Evolutionary conservation across 1,140 invertebrate species (phyloP), one percentile per base, ranked within the genome.

Genomic region (Hestina assimilis): DNA sequence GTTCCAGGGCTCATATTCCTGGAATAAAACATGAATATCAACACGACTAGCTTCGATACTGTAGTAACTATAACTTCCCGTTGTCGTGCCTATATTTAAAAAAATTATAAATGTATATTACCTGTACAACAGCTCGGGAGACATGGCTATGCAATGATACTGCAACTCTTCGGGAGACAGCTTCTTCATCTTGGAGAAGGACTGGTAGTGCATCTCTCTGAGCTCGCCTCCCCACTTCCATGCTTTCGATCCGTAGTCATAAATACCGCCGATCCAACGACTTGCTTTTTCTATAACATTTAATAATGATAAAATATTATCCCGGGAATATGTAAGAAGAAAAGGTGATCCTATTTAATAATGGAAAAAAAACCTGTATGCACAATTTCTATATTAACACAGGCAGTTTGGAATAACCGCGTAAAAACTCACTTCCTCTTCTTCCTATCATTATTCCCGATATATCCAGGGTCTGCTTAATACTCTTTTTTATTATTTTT

Each of bases 191-290:
- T 89, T 90, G 20, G 85, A 90, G 78, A 94, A 93, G 71, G 91
- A 93, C 69, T 92, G 90, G 79, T 93, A 93, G 48, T 80, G 79
- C 69, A 94, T 90, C 66, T 84, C 82, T 11, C 90, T 85, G 21
- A 93, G 92, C 31, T 92, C 91, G 2, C 90, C 89, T 1, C 92
- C 93, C 94, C 94, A 95, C 66, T 92, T 91, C 94, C 94, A 95
- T 1, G 89, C 73, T 63, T 89, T 89, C 53, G 90, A 78, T 21
- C 89, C 81, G 91, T 92, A 93, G 81, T 95, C 92, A 73, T 92
- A 95, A 33, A 93, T 91, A 3, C 93, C 93, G 5, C 93, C 94
- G 58, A 95, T 93, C 94, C 94, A 95, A 63, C 94, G 89, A 59
- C 93, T 93, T 1, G 91, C 76, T 59, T 88, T 90, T 12, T 89